A percentile compares a stretch with the other conserved stretches of the same genome.
phyloP scores from a whole-genome alignment of 2,113 vertebrate genomes.

The Grammomys surdaster region DNA sequence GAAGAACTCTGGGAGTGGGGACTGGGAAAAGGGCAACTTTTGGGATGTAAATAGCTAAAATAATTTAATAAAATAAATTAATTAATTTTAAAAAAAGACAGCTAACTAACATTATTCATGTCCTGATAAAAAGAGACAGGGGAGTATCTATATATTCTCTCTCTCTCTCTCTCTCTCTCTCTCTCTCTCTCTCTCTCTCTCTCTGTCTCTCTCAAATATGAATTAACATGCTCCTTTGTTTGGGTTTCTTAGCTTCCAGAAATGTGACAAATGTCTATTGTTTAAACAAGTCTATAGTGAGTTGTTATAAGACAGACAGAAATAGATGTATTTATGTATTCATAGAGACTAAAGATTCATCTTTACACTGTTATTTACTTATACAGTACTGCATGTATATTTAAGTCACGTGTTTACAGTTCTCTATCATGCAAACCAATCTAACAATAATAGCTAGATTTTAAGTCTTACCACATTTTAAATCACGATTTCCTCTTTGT shows the following conservation, averaged over 20 bases:
- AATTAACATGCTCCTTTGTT: background rate
- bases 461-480: background rate
- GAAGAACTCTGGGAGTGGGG: no score
- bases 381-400: background rate
- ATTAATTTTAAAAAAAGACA: background rate
- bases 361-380: background rate
- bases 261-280: background rate
- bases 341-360: no score
- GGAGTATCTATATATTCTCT: no score
- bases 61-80: no score
- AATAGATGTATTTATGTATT: background rate
- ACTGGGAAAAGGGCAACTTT: no score
- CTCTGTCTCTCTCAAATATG: background rate
- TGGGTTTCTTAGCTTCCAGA: background rate
- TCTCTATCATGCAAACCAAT: background rate
- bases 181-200: no score
- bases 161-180: no score
- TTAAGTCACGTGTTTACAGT: background rate
- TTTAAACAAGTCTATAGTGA: background rate
- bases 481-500: background rate
- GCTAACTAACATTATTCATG: background rate
- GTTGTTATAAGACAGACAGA: background rate
- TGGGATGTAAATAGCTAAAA: no score
- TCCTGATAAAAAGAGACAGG: background rate
- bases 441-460: background rate